These are phyloP conservation scores for Atherinomorus stipes DNA, from an alignment of 2,113 vertebrate species.

Conservation along the genomic window DNA sequence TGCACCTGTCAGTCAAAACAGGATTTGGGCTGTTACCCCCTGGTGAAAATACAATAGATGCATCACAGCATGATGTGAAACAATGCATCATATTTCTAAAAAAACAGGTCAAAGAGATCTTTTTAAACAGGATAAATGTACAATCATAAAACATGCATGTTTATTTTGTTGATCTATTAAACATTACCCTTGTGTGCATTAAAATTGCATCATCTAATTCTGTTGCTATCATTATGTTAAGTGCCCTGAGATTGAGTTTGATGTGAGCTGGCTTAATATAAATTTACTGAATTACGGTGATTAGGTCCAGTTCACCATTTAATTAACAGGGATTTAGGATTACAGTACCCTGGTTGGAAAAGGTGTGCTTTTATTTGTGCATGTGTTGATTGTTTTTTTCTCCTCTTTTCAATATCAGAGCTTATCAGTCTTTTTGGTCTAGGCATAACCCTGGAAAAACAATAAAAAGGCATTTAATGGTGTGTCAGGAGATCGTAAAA, in stretches of 20 bases:
- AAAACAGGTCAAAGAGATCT: background rate
- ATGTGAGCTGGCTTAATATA: no score
- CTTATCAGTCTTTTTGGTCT: background rate
- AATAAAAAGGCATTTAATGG: background rate
- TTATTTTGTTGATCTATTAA: background rate
- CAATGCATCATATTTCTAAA: background rate
- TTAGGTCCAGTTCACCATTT: background rate
- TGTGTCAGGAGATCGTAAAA: background rate
- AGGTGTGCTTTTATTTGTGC: background rate
- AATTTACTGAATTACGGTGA: background rate
- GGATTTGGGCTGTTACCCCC: conserved; percentile 8
- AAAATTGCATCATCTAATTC: background rate
- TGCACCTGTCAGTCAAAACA: conserved; percentile 43
- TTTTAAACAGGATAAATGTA: background rate
- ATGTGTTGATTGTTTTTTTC: no score
- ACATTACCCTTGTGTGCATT: background rate
- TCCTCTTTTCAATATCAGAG: background rate
- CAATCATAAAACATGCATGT: background rate
- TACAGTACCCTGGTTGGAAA: background rate
- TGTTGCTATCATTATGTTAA: background rate
- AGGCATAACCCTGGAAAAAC: background rate
- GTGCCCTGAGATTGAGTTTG: no score
- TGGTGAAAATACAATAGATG: background rate
- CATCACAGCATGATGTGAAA: background rate
- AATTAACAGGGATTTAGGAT: background rate